Evolutionary conservation across 1,140 invertebrate genomes (phyloP), one percentile per base, ranked within the genome.

Genomic region (Drosophila bipectinata): DNA sequence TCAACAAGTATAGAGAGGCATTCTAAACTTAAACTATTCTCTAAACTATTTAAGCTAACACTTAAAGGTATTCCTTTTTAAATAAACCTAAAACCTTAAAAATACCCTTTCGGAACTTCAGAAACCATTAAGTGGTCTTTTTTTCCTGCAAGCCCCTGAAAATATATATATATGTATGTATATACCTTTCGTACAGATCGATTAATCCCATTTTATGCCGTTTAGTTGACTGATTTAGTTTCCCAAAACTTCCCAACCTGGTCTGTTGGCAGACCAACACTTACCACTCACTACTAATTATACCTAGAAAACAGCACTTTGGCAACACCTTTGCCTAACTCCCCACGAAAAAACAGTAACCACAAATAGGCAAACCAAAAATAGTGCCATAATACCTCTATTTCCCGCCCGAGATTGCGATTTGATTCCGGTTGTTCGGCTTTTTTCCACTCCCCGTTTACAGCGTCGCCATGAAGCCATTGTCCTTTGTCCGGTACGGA

Each of bases 401-500:
- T 63, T 41, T 21, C 10, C 7, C 30, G n/a, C 6, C 21, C 10
- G 10, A 62, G 57, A 58, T 59, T 74, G 57, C 48, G 47, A 47
- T 71, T 59, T 41, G 44, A 52, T 64, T 47, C 41, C 56, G 54
- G 45, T 30, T 18, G 3, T 28, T 18, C 41, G 30, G 18, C 30
- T 61, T 9, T 8, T 7, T 44, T 44, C 10, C 18, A 52, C 28
- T 24, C 14, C 71, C 57, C 58, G 44, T 59, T 75, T 44, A 15
- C 63, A 77, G 90, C 79, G 87, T 92, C 60, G 89, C 91, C 74
- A 92, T 92, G 87, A 92, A 92, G 71, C 90, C 90, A 55, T 79
- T 92, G 77, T 92, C 91, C 60, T 90, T 91, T 73, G 91, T 91
- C 37, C 89, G 91, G 10, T 92, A 89, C 44, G 91, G 91, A 9